Conservation (phyloP, 2,113 vertebrate genomes). For the Orycteropus afer region DNA sequence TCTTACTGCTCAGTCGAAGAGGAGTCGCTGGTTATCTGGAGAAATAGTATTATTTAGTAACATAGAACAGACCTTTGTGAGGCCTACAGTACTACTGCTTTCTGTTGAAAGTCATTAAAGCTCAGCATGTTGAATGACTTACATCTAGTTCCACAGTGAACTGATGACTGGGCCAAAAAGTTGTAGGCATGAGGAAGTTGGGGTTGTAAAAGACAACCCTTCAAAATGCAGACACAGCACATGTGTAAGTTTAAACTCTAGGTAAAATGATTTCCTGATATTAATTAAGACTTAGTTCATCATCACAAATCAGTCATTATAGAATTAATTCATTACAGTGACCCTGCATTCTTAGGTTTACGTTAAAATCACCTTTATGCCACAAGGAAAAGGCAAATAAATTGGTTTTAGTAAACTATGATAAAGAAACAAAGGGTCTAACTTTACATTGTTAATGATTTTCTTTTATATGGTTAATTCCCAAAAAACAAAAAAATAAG, state of each 20-base stretch:
- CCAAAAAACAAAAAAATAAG: not conserved
- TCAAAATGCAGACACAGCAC: conserved; percentile 12
- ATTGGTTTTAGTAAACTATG: conserved; percentile 33
- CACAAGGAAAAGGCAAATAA: conserved; percentile 37
- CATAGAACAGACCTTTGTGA: not conserved
- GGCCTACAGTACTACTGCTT: not conserved
- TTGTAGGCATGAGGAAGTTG: not conserved
- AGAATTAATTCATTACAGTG: conserved; percentile 48
- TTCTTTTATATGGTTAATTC: conserved; percentile 29
- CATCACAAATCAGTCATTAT: conserved; percentile 49
- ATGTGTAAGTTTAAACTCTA: conserved; percentile 28
- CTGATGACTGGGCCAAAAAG: not conserved
- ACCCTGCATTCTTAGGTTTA: not conserved
- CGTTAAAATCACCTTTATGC: not conserved
- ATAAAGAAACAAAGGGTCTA: conserved; percentile 23
- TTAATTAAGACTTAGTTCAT: conserved; percentile 70
- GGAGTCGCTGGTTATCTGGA: not conserved
- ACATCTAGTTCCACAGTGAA: not conserved
- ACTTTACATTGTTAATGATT: conserved; percentile 39
- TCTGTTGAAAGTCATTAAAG: conserved; percentile 43
- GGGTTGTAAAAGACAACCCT: conserved; percentile 27
- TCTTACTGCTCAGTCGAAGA: not conserved
- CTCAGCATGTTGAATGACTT: not conserved
- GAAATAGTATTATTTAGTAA: not conserved
- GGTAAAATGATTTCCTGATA: conserved; percentile 59